Percentiles rank a stretch among this genome's conserved stretches.
Conservation (phyloP, 2,797 vertebrate species). For the Schizopygopsis malacanthus region DNA sequence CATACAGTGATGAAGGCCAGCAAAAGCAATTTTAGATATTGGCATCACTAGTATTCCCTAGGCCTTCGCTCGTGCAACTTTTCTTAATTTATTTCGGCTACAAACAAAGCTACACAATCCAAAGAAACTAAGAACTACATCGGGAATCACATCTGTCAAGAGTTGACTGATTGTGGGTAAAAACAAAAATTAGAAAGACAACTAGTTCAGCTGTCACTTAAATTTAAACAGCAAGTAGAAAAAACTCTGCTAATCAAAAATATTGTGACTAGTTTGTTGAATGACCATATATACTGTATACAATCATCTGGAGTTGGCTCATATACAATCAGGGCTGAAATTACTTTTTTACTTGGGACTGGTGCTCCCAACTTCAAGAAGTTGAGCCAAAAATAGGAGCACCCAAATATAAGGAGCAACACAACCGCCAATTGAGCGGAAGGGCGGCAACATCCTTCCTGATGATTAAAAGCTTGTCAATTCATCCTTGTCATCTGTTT, state of each 20-base stretch:
- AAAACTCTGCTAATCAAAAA: not conserved
- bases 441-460: no score
- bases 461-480: no score
- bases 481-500: no score
- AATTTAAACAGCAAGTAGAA: not conserved
- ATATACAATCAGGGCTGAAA: no score
- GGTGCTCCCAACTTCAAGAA: no score
- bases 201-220: not conserved
- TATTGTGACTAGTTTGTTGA: not conserved
- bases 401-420: no score
- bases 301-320: not conserved
- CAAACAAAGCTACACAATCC: not conserved
- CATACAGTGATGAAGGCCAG: constrained; percentile 73
- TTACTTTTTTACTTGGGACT: no score
- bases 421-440: no score
- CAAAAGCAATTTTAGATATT: constrained; percentile 55
- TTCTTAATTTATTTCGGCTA: not conserved
- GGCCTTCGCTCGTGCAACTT: not conserved
- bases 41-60: constrained; percentile 13
- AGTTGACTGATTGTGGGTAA: not conserved
- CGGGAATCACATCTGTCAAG: constrained; percentile 2
- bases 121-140: constrained; percentile 10
- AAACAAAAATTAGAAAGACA: not conserved
- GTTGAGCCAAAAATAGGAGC: no score
- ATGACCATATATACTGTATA: not conserved